A percentile compares a stretch with the other conserved stretches of the same genome.
Evolutionary conservation across 1,140 invertebrate genomes (phyloP).

Genomic region (Parasteatoda tepidariorum): DNA sequence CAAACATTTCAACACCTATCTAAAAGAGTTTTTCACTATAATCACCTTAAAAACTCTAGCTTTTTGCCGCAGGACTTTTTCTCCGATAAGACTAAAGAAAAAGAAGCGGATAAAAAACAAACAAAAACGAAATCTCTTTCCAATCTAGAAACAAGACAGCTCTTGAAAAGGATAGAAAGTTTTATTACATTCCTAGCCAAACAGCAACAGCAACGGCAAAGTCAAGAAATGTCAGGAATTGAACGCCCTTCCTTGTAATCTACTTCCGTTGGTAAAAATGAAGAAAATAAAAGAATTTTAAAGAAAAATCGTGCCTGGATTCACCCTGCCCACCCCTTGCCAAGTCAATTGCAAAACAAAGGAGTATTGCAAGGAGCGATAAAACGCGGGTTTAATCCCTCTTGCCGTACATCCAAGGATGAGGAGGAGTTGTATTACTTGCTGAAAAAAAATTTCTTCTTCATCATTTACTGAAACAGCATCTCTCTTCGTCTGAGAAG

Average conservation of each 20-base stretch:
- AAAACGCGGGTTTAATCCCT: conserved; percentile 41
- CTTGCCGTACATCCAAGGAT: neutral
- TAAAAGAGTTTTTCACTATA: neutral
- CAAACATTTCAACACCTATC: neutral
- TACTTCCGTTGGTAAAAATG: conserved; percentile 19
- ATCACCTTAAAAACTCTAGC: conserved; percentile 13
- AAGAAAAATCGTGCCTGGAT: conserved; percentile 17
- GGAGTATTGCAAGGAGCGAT: conserved; percentile 26
- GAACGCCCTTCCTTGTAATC: conserved; percentile 16
- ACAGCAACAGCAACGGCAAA: neutral
- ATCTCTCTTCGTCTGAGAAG: neutral
- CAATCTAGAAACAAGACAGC: conserved; percentile 29
- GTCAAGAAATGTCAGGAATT: conserved; percentile 27
- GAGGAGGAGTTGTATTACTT: neutral
- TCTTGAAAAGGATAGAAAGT: conserved; percentile 15
- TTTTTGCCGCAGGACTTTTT: neutral
- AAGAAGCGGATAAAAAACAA: conserved; percentile 4
- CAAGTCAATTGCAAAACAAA: conserved; percentile 28
- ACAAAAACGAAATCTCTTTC: conserved; percentile 23
- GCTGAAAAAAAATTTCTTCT: neutral
- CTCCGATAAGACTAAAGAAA: neutral
- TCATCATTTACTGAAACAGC: neutral
- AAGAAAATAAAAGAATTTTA: conserved; percentile 24
- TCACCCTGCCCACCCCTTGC: neutral
- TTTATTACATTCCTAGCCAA: conserved; percentile 17